Percentiles rank a stretch among this genome's conserved stretches.
phyloP scores from a whole-genome alignment of 2,797 vertebrate species.

The Coregonus suidteri region DNA sequence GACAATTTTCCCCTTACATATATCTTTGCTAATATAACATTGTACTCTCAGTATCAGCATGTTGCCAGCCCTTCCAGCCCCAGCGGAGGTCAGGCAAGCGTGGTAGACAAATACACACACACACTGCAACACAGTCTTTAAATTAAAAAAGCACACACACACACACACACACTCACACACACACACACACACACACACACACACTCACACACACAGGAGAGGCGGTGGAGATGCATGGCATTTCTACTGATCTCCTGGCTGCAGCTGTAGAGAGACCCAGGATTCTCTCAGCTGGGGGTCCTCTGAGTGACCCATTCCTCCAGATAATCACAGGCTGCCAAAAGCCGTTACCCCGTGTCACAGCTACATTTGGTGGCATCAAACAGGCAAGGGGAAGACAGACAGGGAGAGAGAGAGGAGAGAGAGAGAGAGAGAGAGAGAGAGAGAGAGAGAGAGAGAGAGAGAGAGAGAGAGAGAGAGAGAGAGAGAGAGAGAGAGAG shows the following conservation, averaged over 20 bases:
- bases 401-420: background rate
- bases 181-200: background rate
- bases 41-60: background rate
- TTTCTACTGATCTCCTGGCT: slow-evolving; percentile 45
- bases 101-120: background rate
- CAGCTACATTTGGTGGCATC: slow-evolving; percentile 68
- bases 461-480: too few species aligned
- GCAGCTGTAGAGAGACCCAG: slow-evolving; percentile 54
- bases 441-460: too few species aligned
- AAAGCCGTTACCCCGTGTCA: slow-evolving; percentile 63
- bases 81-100: slow-evolving; percentile 28
- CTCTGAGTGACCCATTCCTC: slow-evolving; percentile 42
- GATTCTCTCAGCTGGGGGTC: slow-evolving; percentile 57
- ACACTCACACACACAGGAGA: slow-evolving; percentile 14
- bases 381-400: slow-evolving; percentile 44
- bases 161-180: background rate
- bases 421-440: too few species aligned
- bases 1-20: background rate
- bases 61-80: background rate
- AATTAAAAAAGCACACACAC: background rate
- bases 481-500: slow-evolving; percentile 29
- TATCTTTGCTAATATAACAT: background rate
- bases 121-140: background rate
- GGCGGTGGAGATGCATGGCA: slow-evolving; percentile 46
- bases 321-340: slow-evolving; percentile 63